Conservation (phyloP, 2,888 invertebrate genomes). For the Pandemis corylana region DNA sequence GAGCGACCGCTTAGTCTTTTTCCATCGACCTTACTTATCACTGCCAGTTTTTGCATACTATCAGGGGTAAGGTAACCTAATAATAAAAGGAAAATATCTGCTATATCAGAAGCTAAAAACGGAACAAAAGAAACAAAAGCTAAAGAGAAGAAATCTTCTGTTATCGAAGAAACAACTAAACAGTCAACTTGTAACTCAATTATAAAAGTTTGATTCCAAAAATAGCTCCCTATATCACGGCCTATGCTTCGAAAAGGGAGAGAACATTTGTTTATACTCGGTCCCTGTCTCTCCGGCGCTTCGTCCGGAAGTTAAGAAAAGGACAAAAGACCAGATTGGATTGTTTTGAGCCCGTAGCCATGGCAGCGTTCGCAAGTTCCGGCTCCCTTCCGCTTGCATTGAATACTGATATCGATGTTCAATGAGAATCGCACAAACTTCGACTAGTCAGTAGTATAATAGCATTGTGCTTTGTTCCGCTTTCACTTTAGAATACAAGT, state of each 20-base stretch:
- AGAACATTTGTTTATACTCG: conserved; percentile 2
- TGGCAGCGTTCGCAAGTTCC: conserved; percentile 10
- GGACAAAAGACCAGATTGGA: conserved; percentile 18
- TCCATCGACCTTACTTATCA: too few species aligned
- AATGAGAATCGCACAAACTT: conserved; percentile 3
- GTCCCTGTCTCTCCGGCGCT: conserved; percentile 4
- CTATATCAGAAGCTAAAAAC: not conserved
- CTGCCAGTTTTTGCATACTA: too few species aligned
- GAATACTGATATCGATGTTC: conserved; percentile 18
- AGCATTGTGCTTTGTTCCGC: conserved; percentile 3
- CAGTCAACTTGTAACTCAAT: conserved; percentile 5
- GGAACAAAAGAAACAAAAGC: not conserved
- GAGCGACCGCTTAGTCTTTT: too few species aligned
- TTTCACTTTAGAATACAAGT: not conserved
- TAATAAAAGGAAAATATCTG: not conserved
- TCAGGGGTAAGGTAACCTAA: not conserved
- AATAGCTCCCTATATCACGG: not conserved
- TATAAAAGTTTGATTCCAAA: not conserved
- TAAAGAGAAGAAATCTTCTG: not conserved
- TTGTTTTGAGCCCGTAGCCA: conserved; percentile 19
- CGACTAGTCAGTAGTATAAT: not conserved
- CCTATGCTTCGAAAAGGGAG: not conserved
- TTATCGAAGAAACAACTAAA: conserved; percentile 6
- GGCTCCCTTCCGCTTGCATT: conserved; percentile 16
- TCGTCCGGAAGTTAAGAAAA: conserved; percentile 4